Evolutionary conservation across 2,888 invertebrate genomes (phyloP).

Genomic region (Silvanus unidentatus): DNA sequence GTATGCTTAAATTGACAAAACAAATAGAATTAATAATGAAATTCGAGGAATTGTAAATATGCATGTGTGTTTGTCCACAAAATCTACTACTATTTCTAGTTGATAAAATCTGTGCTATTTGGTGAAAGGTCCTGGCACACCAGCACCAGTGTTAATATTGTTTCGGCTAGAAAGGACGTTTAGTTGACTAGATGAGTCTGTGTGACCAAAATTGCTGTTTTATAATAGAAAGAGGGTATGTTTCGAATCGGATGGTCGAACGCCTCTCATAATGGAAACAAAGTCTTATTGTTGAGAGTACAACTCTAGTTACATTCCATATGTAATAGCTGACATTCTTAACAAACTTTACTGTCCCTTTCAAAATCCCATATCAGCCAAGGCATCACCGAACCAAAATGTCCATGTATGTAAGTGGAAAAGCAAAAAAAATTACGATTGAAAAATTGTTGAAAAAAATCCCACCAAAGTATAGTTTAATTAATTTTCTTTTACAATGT

Average conservation of each 20-base stretch:
- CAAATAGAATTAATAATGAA: no score
- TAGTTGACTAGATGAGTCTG: slow-evolving; percentile 10
- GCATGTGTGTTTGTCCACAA: not conserved
- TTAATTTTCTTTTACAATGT: no score
- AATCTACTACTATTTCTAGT: slow-evolving; percentile 23
- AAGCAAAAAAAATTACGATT: not conserved
- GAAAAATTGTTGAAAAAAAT: no score
- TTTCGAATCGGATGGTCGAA: slow-evolving; percentile 1
- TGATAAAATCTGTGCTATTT: slow-evolving; percentile 28
- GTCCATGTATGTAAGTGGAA: not conserved
- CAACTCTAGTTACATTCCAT: slow-evolving; percentile 23
- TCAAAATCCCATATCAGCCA: no score
- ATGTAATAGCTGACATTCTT: slow-evolving; percentile 27
- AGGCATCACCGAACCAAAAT: not conserved
- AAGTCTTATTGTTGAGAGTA: slow-evolving; percentile 1
- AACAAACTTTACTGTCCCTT: slow-evolving; percentile 11
- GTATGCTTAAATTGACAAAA: no score
- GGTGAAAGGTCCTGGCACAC: slow-evolving; percentile 11
- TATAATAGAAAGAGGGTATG: slow-evolving; percentile 11
- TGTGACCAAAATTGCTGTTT: slow-evolving; percentile 15
- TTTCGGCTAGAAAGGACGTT: not conserved
- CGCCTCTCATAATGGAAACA: not conserved
- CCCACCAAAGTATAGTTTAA: no score
- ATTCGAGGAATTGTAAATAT: no score
- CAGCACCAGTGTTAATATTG: not conserved